Conservation (phyloP, 2,888 invertebrate genomes). For the Stenoptilia bipunctidactyla region DNA sequence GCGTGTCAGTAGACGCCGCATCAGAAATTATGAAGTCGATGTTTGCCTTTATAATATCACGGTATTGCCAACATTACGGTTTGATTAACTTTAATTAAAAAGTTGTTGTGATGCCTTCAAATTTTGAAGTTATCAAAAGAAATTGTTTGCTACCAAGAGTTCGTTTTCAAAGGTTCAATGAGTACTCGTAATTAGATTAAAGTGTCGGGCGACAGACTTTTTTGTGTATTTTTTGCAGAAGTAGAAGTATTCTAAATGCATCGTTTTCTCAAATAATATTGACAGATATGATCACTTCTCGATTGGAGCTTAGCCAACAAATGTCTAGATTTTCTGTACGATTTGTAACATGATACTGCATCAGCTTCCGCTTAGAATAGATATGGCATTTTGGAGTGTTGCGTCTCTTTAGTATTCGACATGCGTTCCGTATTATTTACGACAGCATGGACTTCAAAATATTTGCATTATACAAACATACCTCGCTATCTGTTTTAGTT, state of each 20-base stretch:
- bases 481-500: no score
- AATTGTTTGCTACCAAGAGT: conserved; percentile 42
- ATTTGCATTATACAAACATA: conserved; percentile 22
- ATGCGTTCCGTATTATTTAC: conserved; percentile 53
- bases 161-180: conserved; percentile 37
- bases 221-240: conserved; percentile 17
- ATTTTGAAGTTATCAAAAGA: conserved; percentile 59
- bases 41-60: conserved; percentile 44
- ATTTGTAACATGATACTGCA: conserved; percentile 60
- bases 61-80: conserved; percentile 52
- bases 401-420: conserved; percentile 47
- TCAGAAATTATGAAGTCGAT: conserved; percentile 48
- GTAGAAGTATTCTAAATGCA: conserved; percentile 40
- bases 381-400: conserved; percentile 56
- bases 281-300: conserved; percentile 69
- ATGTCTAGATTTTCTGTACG: conserved; percentile 57
- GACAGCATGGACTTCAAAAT: conserved; percentile 34
- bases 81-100: conserved; percentile 65
- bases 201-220: conserved; percentile 28
- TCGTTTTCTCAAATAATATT: conserved; percentile 60
- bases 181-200: conserved; percentile 56
- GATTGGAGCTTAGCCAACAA: conserved; percentile 63
- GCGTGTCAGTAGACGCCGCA: conserved; percentile 38
- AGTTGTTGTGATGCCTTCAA: conserved; percentile 50
- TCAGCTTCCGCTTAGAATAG: conserved; percentile 62